A percentile compares a stretch with the other conserved stretches of the same genome.
Evolutionary conservation across 2,888 invertebrate species (phyloP).

Genomic region (Drosophila mercatorum): DNA sequence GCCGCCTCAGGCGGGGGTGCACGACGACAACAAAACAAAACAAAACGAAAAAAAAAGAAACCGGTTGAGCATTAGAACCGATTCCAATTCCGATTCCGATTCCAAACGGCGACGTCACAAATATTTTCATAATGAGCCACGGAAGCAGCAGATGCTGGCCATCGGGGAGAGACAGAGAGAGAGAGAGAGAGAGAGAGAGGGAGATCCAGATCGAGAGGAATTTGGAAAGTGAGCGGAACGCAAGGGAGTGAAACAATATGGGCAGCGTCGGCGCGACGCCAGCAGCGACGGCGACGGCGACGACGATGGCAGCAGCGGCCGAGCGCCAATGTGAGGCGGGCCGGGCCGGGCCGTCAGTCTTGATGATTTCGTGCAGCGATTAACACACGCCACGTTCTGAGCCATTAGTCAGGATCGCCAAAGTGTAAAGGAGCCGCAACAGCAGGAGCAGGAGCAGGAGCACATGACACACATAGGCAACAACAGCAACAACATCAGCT

Average conservation of each 20-base stretch:
- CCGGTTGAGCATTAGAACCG: constrained; percentile 51
- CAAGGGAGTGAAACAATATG: constrained; percentile 11
- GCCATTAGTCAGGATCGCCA: constrained; percentile 30
- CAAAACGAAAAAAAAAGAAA: constrained; percentile 10
- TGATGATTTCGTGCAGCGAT: constrained; percentile 82
- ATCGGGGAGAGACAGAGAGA: background rate
- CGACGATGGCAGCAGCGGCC: background rate
- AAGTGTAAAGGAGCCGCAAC: constrained; percentile 8
- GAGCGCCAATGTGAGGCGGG: constrained; percentile 32
- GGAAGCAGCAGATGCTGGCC: constrained; percentile 9
- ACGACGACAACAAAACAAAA: background rate
- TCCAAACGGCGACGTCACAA: constrained; percentile 28
- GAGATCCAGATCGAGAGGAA: background rate
- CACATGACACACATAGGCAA: constrained; percentile 30
- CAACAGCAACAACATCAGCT: constrained; percentile 7
- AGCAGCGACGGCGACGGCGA: constrained; percentile 1
- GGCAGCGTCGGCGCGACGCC: constrained; percentile 27
- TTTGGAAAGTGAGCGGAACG: background rate
- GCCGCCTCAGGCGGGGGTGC: background rate
- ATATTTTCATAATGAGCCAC: constrained; percentile 44
- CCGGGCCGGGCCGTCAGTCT: constrained; percentile 73
- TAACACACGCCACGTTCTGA: constrained; percentile 72
- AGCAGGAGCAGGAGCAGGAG: background rate
- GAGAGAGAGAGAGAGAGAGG: background rate
- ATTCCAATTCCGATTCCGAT: constrained; percentile 9